Evolutionary conservation across 2,888 invertebrate genomes (phyloP), one percentile per base, ranked within the genome.

Genomic region (Noctua janthina): DNA sequence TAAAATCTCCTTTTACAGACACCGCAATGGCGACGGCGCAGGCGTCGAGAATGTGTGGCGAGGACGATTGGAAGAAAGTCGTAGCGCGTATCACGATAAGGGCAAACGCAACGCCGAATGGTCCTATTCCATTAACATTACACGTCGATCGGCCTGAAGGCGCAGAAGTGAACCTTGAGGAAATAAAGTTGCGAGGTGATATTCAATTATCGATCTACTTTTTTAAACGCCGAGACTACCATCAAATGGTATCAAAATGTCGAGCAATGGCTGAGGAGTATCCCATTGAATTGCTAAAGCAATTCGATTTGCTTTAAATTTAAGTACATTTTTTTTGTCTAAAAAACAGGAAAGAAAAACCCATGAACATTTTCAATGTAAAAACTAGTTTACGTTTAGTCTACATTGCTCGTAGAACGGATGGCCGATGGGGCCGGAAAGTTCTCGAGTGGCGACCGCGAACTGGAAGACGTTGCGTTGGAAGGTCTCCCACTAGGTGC

Each of bases 11-110:
- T 49, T 75, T 75, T 49, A 20, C 75, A 76, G 76, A 20, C 39
- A 5, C 20, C 20, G 20, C 1, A n/a, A 62, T 76, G 75, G 59
- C 49, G 13, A 46, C 46, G 56, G 46, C 46, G 8, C 11, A n/a
- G n/a, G 4, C 59, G 5, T 5, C 74, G 17, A 46, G 17, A 11
- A 29, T 54, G 29, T 23, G 23, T 39, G 5, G 66, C 13, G 59
- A 49, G 10, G 76, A 76, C 0, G n/a, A 35, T 13, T 62, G 62
- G 76, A 76, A 75, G 11, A 76, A 75, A 75, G 59, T 76, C 10
- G 75, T 76, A 10, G 59, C 75, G 6, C 62, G 39, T n/a, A 76
- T 76, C 35, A 75, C 76, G 15, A 49, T 76, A n/a, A 59, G 75
- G 20, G 76, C 35, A 20, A 76, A 76, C 39, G 59, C 46, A 13